Evolutionary conservation across 2,797 vertebrate species (phyloP).

Genomic region (Amniataba percoides): DNA sequence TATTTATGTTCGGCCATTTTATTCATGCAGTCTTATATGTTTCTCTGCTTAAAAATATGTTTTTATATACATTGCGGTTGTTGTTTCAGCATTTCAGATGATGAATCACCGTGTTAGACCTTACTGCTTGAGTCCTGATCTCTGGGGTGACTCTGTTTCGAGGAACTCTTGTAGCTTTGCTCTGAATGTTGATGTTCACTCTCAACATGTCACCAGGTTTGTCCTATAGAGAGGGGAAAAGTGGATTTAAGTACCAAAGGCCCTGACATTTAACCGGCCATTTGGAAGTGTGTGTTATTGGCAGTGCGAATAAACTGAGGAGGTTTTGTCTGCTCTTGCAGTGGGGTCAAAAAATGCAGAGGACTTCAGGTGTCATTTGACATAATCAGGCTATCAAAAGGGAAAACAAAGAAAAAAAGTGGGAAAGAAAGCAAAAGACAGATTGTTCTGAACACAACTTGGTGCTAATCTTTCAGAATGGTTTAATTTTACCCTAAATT

Average conservation of each 20-base stretch:
- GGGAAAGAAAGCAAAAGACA: not conserved
- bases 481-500: too few species aligned
- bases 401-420: not conserved
- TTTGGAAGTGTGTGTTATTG: too few species aligned
- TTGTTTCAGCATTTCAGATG: not conserved
- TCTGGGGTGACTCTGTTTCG: too few species aligned
- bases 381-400: too few species aligned
- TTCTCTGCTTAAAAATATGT: not conserved
- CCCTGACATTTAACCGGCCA: too few species aligned
- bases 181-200: too few species aligned
- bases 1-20: not conserved
- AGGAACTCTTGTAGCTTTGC: too few species aligned
- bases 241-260: too few species aligned
- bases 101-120: not conserved
- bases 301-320: too few species aligned
- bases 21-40: not conserved
- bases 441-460: not conserved
- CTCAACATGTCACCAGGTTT: too few species aligned
- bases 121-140: too few species aligned
- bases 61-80: not conserved
- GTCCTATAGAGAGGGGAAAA: too few species aligned
- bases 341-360: not conserved
- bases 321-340: not conserved
- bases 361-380: not conserved
- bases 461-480: not conserved